Evolutionary conservation across 2,888 invertebrate genomes (phyloP), one percentile per base, ranked within the genome.

Genomic region (Nycteola revayana): DNA sequence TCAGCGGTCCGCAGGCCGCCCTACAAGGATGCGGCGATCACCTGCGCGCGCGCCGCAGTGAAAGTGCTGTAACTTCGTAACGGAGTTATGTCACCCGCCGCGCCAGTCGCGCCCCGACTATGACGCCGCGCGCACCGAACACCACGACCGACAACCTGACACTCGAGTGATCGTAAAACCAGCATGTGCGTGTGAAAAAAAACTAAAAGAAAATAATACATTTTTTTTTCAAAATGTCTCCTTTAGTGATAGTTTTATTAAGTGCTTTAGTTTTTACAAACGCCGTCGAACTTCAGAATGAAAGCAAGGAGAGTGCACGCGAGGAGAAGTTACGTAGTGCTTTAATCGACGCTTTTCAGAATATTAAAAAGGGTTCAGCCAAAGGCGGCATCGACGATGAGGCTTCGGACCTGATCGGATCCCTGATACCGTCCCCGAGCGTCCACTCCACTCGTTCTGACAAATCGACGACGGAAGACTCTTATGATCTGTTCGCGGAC

Each of bases 261-360:
- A 71, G 83, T 76, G 81, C 70, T 10, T 54, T 66, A 41, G 63
- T 69, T 54, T 47, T 72, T 48, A 74, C 71, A 38, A 60, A 69
- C 42, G 65, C 74, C 48, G 71, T 66, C 23, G 79, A 80, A 56
- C 50, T 65, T 35, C 62, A 68, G 27, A 62, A 63, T 39, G 78
- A 68, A 35, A 69, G 58, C 20, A 74, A 68, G 32, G 82, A 77
- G 42, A 82, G 66, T 49, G 78, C 74, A 11, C 65, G 88, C 10
- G 88, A 88, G 36, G 88, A 85, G 48, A 84, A 80, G 53, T 65
- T 88, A 0, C 57, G 88, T 8, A 87, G 81, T 52, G 88, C 63
- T 34, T 56, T 88, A 32, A 87, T 88, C 22, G 87, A 88, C 53
- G 88, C 88, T 33, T 88, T 88, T 53, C 88, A 88, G 48, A 86